Conservation (phyloP, 2,888 invertebrate species). For the Pachydiplax longipennis region DNA sequence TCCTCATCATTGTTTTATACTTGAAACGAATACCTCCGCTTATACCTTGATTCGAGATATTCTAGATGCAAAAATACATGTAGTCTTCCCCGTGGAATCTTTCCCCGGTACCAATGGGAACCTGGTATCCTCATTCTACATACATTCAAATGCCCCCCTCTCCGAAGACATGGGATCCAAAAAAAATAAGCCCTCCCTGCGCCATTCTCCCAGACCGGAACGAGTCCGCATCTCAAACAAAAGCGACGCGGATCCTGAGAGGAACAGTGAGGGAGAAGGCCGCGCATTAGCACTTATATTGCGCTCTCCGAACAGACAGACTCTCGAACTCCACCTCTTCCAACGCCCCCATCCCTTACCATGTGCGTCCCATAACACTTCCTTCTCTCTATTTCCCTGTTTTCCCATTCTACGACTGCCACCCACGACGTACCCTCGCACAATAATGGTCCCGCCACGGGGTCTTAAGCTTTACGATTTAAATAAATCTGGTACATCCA, state of each 20-base stretch:
- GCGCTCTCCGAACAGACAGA: constrained; percentile 20
- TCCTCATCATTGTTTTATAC: too few relatives aligned
- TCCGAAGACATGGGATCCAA: background rate
- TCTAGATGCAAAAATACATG: background rate
- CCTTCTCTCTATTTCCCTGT: background rate
- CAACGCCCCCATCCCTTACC: background rate
- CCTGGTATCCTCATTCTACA: background rate
- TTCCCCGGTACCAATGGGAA: background rate
- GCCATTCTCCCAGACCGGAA: constrained; percentile 20
- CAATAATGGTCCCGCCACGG: background rate
- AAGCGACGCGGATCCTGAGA: background rate
- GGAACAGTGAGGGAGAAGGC: background rate
- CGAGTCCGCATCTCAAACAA: constrained; percentile 17
- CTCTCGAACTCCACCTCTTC: background rate
- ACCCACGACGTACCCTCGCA: background rate
- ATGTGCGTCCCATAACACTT: background rate
- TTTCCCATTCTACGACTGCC: background rate
- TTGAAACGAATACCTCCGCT: too few relatives aligned
- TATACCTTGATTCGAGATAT: too few relatives aligned
- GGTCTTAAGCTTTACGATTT: background rate
- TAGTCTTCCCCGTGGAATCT: background rate
- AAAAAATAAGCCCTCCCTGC: background rate
- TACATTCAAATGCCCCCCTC: background rate
- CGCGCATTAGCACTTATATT: constrained; percentile 41
- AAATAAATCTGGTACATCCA: background rate